phyloP scores from a whole-genome alignment of 2,113 vertebrate genomes.

The Thinocorus orbignyianus region DNA sequence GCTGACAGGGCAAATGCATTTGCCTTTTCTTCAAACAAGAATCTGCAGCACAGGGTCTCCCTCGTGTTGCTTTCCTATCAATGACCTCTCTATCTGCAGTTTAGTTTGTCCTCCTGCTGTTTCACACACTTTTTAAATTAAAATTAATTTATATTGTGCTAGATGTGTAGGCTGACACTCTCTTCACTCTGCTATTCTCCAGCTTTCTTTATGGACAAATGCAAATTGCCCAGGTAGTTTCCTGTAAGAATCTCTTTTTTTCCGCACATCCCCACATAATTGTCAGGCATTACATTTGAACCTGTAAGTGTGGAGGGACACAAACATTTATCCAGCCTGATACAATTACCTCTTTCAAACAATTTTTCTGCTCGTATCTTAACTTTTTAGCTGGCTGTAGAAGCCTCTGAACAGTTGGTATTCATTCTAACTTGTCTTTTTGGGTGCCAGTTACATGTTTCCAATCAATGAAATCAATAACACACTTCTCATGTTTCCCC shows the following conservation, averaged over 20 bases:
- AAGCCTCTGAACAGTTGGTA: not conserved
- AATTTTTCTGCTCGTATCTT: not conserved
- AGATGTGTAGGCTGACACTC: not conserved
- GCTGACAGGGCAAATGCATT: not conserved
- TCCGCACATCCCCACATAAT: rapidly evolving
- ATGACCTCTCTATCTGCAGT: not conserved
- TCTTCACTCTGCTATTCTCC: not conserved
- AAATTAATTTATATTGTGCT: constrained; percentile 11
- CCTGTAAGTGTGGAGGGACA: not conserved
- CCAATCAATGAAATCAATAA: not conserved
- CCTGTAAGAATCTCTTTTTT: not conserved
- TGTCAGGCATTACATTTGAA: not conserved
- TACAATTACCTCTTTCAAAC: not conserved
- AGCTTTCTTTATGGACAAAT: not conserved
- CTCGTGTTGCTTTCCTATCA: not conserved
- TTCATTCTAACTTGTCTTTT: not conserved
- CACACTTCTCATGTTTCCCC: not conserved
- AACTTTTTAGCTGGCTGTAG: not conserved
- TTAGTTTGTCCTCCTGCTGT: not conserved
- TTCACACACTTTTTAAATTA: not conserved
- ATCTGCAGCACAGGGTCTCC: not conserved
- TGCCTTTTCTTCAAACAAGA: not conserved
- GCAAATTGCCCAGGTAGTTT: not conserved
- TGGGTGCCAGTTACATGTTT: not conserved
- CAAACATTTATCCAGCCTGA: not conserved